A percentile compares a stretch with the other conserved stretches of the same genome.
Evolutionary conservation across 53 echinoderm and acorn worm genomes (phyloP).

Genomic region (Holothuria scabra): DNA sequence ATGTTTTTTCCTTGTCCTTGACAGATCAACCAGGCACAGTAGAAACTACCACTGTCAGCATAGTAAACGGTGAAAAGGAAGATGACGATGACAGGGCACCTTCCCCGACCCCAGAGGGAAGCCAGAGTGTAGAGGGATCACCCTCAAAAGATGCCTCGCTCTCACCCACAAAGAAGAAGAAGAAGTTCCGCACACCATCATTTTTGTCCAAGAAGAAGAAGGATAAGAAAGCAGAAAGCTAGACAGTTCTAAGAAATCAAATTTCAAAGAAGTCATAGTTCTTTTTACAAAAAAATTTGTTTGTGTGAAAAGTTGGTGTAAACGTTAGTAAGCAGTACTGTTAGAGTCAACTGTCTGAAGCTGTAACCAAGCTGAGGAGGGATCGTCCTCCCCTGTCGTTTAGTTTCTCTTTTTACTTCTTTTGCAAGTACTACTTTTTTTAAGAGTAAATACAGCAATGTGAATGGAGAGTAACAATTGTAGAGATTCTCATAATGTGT

Average conservation of each 20-base stretch:
- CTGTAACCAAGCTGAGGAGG: too few relatives aligned
- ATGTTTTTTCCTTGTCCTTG: conserved; percentile 24
- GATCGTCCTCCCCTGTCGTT: too few relatives aligned
- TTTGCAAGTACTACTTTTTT: conserved; percentile 25
- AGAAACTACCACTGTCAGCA: conserved; percentile 62
- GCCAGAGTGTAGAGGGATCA: conserved; percentile 86
- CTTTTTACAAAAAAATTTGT: conserved; percentile 35
- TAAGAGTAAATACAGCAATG: conserved; percentile 11
- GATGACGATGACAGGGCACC: conserved; percentile 77
- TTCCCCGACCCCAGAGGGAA: conserved; percentile 68
- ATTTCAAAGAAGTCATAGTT: not conserved
- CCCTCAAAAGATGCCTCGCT: conserved; percentile 94
- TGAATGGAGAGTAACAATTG: not conserved
- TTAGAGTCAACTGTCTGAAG: conserved; percentile 22
- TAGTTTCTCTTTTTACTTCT: not conserved
- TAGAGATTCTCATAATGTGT: too few relatives aligned
- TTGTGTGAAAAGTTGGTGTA: conserved; percentile 49
- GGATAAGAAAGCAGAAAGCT: conserved; percentile 89
- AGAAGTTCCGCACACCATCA: conserved; percentile 99
- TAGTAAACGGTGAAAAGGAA: conserved; percentile 60
- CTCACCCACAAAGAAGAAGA: conserved; percentile 94
- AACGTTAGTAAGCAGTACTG: conserved; percentile 51
- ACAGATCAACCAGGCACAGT: conserved; percentile 61
- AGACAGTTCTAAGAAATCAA: not conserved
- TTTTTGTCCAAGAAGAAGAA: conserved; percentile 96